Evolutionary conservation across 1,140 invertebrate species (phyloP).

Genomic region (Macrosteles quadrilineatus): DNA sequence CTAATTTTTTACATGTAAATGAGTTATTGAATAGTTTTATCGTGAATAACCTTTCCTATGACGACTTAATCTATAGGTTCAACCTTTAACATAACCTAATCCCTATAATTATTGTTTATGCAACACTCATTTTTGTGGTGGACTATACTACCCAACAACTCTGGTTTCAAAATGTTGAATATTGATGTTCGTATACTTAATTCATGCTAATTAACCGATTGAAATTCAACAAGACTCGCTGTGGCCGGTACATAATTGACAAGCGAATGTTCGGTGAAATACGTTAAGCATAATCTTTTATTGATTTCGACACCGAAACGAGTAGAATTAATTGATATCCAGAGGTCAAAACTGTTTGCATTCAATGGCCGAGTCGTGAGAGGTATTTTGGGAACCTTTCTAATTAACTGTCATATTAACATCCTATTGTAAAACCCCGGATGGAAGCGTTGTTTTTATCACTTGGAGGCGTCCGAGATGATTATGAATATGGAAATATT

Average conservation of each 20-base stretch:
- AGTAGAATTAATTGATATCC: not conserved
- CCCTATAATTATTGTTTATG: too few species aligned
- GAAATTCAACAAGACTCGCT: constrained; percentile 2
- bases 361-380: not conserved
- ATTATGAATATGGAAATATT: not conserved
- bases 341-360: not conserved
- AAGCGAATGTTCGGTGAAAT: too few species aligned
- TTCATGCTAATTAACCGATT: not conserved
- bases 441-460: not conserved
- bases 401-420: not conserved
- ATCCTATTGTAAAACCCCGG: not conserved
- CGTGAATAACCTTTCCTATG: too few species aligned
- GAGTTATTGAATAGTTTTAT: too few species aligned
- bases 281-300: not conserved
- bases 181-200: not conserved
- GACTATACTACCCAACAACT: too few species aligned
- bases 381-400: not conserved
- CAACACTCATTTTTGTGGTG: too few species aligned
- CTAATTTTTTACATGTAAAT: too few species aligned
- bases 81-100: too few species aligned
- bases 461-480: not conserved
- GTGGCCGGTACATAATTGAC: too few species aligned
- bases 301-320: not conserved
- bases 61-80: too few species aligned
- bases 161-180: not conserved